These are phyloP conservation scores for Edolisoma coerulescens DNA, from an alignment of 2,113 vertebrate species.

Conservation along the genomic window DNA sequence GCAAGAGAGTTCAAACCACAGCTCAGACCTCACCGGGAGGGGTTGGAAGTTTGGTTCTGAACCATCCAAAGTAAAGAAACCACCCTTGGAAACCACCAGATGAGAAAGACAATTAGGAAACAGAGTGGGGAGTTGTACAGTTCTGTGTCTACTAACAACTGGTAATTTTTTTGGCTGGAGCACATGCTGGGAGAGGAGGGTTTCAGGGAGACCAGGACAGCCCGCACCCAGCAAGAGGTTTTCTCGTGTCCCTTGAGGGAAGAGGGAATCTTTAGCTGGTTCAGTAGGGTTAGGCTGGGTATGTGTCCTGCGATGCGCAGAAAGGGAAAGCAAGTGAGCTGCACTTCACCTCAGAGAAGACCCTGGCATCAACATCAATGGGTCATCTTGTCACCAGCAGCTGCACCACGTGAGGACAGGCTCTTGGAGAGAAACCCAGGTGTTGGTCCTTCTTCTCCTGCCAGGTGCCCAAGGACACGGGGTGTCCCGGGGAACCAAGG, in stretches of 20 bases:
- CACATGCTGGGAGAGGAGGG: background rate
- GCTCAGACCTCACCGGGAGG: background rate
- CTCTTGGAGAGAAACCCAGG: background rate
- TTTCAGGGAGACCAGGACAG: background rate
- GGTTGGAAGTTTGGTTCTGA: background rate
- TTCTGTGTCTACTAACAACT: background rate
- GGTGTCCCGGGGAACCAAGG: background rate
- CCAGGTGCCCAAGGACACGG: background rate
- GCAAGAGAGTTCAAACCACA: background rate
- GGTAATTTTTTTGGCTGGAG: background rate
- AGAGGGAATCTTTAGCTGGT: background rate
- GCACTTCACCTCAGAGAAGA: background rate
- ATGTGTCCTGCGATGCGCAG: background rate
- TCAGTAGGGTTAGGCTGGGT: background rate
- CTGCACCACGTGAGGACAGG: accelerated
- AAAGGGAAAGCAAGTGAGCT: background rate
- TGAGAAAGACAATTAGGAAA: background rate
- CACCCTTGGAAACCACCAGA: background rate
- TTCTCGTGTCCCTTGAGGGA: background rate
- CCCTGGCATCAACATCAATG: accelerated
- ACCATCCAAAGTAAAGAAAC: background rate
- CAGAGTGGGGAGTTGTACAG: background rate
- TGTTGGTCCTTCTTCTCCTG: background rate
- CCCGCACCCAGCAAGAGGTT: background rate
- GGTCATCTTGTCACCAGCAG: background rate